A percentile compares a stretch with the other conserved stretches of the same genome.
Evolutionary conservation across 1,140 invertebrate genomes (phyloP).

Genomic region (Monochamus saltuarius): DNA sequence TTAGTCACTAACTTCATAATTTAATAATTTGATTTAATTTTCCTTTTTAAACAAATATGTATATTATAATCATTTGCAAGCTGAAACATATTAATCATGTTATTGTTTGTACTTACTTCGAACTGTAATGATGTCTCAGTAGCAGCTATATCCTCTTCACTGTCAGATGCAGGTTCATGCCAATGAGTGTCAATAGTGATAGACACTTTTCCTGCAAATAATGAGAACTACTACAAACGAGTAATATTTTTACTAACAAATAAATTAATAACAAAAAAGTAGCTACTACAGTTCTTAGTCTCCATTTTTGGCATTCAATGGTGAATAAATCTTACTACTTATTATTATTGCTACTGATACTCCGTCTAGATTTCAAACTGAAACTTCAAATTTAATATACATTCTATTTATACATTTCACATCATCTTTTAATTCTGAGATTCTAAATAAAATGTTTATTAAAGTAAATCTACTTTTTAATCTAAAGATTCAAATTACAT

Average conservation of each 20-base stretch:
- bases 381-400: too few species aligned
- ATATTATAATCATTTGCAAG: too few species aligned
- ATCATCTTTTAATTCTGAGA: too few species aligned
- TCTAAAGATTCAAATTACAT: conserved; percentile 49
- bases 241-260: conserved; percentile 45
- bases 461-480: background rate
- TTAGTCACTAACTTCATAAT: too few species aligned
- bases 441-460: too few species aligned
- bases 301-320: too few species aligned
- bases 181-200: conserved; percentile 22
- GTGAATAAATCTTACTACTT: too few species aligned
- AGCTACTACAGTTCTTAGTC: conserved; percentile 48
- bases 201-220: conserved; percentile 22
- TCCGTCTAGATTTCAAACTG: too few species aligned
- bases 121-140: conserved; percentile 52
- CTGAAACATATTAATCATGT: too few species aligned
- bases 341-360: too few species aligned
- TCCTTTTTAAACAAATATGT: conserved; percentile 57
- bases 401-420: conserved; percentile 56
- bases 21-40: too few species aligned
- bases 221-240: conserved; percentile 41
- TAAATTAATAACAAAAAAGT: conserved; percentile 54
- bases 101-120: conserved; percentile 42
- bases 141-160: conserved; percentile 51
- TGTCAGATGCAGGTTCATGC: conserved; percentile 23